A percentile compares a stretch with the other conserved stretches of the same genome.
These are phyloP conservation scores for Vanessa cardui DNA, from an alignment of 2,888 invertebrate species.

Conservation along the genomic window DNA sequence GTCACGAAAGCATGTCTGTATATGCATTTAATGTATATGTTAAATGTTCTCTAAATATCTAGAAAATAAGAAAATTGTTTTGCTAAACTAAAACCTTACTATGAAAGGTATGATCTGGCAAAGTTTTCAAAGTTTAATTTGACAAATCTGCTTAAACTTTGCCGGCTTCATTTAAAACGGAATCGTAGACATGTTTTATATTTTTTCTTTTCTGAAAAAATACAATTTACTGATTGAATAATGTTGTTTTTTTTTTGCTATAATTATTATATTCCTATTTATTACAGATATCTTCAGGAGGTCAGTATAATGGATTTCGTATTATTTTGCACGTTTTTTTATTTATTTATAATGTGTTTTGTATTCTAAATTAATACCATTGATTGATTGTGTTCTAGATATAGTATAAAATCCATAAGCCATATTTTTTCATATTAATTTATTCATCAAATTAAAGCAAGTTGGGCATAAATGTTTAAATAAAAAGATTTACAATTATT, in stretches of 20 bases:
- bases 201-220: slow-evolving; percentile 1
- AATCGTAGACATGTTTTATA: not conserved
- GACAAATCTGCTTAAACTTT: not conserved
- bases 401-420: not conserved
- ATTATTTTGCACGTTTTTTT: slow-evolving; percentile 23
- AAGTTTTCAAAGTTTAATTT: too few relatives aligned
- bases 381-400: not conserved
- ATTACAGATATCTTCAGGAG: slow-evolving; percentile 50
- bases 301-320: slow-evolving; percentile 51
- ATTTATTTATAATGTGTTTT: slow-evolving; percentile 18
- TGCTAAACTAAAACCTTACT: too few relatives aligned
- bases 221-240: slow-evolving; percentile 15
- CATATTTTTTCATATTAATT: too few relatives aligned
- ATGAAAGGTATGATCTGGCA: too few relatives aligned
- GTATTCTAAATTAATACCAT: not conserved
- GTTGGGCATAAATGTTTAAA: too few relatives aligned
- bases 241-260: slow-evolving; percentile 14
- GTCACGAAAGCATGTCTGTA: too few relatives aligned
- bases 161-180: too few relatives aligned
- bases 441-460: too few relatives aligned
- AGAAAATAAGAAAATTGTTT: too few relatives aligned
- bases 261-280: slow-evolving; percentile 39
- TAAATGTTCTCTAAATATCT: too few relatives aligned
- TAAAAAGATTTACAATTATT: too few relatives aligned
- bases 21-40: too few relatives aligned